Conservation (phyloP, 2,113 vertebrate species). For the Corythornis madagascariensis region DNA sequence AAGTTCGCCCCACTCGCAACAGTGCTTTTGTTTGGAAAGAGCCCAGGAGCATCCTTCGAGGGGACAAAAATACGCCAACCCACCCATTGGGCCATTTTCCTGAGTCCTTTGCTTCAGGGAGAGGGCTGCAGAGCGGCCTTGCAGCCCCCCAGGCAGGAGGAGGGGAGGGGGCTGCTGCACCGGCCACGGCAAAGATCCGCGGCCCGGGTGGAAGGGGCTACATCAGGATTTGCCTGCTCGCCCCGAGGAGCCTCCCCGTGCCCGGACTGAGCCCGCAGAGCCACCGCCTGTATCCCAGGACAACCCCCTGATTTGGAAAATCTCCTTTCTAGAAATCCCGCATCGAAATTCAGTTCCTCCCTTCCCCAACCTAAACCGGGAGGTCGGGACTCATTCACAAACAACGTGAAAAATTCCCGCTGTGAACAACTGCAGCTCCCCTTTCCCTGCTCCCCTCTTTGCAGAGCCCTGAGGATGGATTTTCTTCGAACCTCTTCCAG, state of each 20-base stretch:
- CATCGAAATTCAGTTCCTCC: neutral
- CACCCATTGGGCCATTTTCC: neutral
- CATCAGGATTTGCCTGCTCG: neutral
- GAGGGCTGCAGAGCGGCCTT: neutral
- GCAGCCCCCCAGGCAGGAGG: neutral
- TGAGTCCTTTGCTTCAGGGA: neutral
- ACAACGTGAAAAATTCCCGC: accelerated
- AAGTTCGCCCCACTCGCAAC: accelerated
- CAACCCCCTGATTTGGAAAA: accelerated
- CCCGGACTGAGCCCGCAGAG: too few relatives aligned
- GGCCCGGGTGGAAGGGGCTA: neutral
- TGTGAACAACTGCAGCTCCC: accelerated
- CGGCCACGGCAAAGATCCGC: neutral
- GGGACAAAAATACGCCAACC: neutral
- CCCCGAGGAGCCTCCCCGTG: neutral
- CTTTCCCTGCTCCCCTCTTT: neutral
- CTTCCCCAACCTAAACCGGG: accelerated
- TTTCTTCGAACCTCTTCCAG: neutral
- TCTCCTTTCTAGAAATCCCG: neutral
- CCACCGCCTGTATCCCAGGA: neutral
- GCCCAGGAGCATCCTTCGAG: neutral
- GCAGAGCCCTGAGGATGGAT: neutral
- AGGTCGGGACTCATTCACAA: neutral
- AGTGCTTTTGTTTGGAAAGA: neutral
- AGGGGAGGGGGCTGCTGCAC: neutral